phyloP scores from a whole-genome alignment of 1,140 invertebrate genomes.

The Tetragnatha versicolor region DNA sequence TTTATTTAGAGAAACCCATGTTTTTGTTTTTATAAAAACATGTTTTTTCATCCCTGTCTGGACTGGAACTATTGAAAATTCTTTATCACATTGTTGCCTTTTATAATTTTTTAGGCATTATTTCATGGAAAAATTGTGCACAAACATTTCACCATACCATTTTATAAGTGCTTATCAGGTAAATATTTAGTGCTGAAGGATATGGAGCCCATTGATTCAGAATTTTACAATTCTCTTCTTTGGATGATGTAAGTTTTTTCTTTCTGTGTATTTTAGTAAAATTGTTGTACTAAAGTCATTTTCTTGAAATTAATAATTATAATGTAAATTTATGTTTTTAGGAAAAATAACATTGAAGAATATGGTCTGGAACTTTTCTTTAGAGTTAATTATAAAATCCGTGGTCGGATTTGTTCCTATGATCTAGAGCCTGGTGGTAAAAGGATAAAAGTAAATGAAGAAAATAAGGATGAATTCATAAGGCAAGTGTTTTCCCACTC shows the following conservation, averaged over 20 bases:
- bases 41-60: no score
- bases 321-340: slow-evolving; percentile 59
- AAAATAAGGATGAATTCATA: slow-evolving; percentile 96
- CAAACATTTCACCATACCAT: slow-evolving; percentile 98
- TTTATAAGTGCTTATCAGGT: slow-evolving; percentile 98
- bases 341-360: slow-evolving; percentile 96
- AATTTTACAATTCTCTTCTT: slow-evolving; percentile 97
- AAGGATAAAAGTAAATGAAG: slow-evolving; percentile 83
- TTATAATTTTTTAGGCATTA: slow-evolving; percentile 79
- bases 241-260: slow-evolving; percentile 69
- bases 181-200: slow-evolving; percentile 98
- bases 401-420: slow-evolving; percentile 87
- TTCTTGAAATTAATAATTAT: background rate
- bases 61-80: no score
- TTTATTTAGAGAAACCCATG: no score
- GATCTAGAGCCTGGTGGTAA: slow-evolving; percentile 88
- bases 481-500: no score
- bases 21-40: no score
- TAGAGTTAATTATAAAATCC: slow-evolving; percentile 96
- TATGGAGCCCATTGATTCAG: slow-evolving; percentile 97
- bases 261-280: background rate
- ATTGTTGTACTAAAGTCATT: background rate
- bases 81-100: no score
- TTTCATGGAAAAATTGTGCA: slow-evolving; percentile 99
- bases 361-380: slow-evolving; percentile 97